Evolutionary conservation across 2,888 invertebrate species (phyloP).

Genomic region (Stenotaenia linearis): DNA sequence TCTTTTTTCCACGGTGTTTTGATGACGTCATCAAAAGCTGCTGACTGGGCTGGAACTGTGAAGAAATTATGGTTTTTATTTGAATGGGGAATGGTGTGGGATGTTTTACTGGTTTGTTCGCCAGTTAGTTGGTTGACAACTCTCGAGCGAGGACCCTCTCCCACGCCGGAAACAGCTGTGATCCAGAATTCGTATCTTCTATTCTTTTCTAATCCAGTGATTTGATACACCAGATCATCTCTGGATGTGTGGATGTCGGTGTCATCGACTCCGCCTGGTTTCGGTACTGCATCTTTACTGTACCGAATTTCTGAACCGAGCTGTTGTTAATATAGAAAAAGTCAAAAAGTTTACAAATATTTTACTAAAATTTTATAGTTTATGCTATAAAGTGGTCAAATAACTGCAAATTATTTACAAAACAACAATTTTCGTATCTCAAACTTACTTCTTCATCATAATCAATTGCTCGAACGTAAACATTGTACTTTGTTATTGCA

Average conservation of each 20-base stretch:
- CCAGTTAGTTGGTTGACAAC: conserved; percentile 29
- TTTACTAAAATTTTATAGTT: no score
- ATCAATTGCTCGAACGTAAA: conserved; percentile 55
- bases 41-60: conserved; percentile 35
- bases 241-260: conserved; percentile 24
- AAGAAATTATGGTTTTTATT: background rate
- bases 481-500: conserved; percentile 70
- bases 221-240: conserved; percentile 35
- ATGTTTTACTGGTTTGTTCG: conserved; percentile 7
- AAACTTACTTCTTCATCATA: conserved; percentile 35
- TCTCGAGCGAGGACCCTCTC: conserved; percentile 35
- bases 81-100: background rate
- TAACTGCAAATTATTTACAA: no score
- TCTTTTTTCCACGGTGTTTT: conserved; percentile 32
- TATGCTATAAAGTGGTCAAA: no score
- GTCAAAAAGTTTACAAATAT: no score
- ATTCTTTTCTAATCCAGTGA: conserved; percentile 35
- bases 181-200: conserved; percentile 36
- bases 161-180: conserved; percentile 35
- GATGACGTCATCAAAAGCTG: conserved; percentile 36
- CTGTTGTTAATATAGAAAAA: background rate
- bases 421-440: no score
- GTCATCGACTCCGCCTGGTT: background rate
- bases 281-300: conserved; percentile 28
- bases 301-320: background rate